These are phyloP conservation scores for Neogobius melanostomus DNA, from an alignment of 2,113 vertebrate species.

Conservation along the genomic window DNA sequence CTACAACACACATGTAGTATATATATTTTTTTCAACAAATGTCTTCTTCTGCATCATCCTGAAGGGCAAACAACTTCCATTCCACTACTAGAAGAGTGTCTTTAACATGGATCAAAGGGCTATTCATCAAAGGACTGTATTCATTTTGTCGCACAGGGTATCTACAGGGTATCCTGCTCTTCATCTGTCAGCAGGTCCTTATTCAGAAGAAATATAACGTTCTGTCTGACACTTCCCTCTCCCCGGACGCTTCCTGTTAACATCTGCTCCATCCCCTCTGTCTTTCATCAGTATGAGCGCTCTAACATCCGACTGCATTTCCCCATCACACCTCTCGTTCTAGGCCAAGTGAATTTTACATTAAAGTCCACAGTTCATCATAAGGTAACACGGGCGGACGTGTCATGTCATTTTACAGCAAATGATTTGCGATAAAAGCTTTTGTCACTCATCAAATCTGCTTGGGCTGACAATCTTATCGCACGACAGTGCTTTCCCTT, in stretches of 20 bases:
- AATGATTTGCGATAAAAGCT: constrained; percentile 3
- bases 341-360: constrained; percentile 1
- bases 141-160: too few relatives aligned
- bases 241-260: constrained; percentile 1
- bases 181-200: neutral
- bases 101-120: too few relatives aligned
- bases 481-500: neutral
- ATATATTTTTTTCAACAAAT: too few relatives aligned
- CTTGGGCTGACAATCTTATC: neutral
- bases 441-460: constrained; percentile 13
- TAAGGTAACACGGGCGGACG: neutral
- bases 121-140: too few relatives aligned
- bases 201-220: neutral
- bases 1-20: too few relatives aligned
- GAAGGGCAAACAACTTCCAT: too few relatives aligned
- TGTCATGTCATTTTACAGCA: neutral
- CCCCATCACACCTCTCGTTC: constrained; percentile 8
- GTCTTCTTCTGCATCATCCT: too few relatives aligned
- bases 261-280: constrained; percentile 15
- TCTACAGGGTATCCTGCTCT: too few relatives aligned
- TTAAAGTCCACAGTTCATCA: constrained; percentile 18
- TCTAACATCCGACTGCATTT: constrained; percentile 6
- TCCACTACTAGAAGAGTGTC: too few relatives aligned
- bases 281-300: neutral
- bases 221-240: constrained; percentile 1